phyloP scores from a whole-genome alignment of 2,113 vertebrate species.

The Ibidorhyncha struthersii region DNA sequence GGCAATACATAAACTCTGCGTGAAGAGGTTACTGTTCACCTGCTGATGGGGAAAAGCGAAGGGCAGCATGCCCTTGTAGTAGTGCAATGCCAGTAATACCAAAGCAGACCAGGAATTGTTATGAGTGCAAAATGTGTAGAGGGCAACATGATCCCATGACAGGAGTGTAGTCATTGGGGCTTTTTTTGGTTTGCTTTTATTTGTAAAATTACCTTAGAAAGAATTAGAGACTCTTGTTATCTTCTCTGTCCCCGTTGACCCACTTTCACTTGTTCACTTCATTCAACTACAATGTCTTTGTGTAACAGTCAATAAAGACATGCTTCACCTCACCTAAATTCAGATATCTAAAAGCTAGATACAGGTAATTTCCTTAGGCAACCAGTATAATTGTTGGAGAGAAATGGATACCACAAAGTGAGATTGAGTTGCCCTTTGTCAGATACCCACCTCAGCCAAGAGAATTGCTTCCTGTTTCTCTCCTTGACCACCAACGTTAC shows the following conservation, averaged over 20 bases:
- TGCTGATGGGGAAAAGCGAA: not conserved
- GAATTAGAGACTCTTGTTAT: not conserved
- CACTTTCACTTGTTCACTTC: not conserved
- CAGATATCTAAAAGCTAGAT: not conserved
- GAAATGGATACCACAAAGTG: not conserved
- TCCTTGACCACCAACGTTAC: not conserved
- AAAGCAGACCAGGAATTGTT: not conserved
- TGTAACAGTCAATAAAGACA: conserved; percentile 7
- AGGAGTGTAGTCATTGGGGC: not conserved
- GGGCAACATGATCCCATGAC: not conserved
- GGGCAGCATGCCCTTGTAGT: too few relatives aligned
- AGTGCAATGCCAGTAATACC: not conserved
- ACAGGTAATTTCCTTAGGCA: not conserved
- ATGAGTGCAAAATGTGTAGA: not conserved
- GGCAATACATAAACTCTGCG: accelerated
- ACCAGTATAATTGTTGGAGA: not conserved
- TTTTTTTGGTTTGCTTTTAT: not conserved
- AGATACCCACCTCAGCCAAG: not conserved
- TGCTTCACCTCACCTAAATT: conserved; percentile 31
- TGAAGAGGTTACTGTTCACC: not conserved
- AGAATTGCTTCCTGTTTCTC: not conserved
- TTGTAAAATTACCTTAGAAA: not conserved
- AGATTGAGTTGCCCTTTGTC: not conserved
- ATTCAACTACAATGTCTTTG: conserved; percentile 10
- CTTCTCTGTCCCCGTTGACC: not conserved